Base-by-base conservation (phyloP, 2,113 vertebrate genomes). In the Lepisosteus oculatus region DNA sequence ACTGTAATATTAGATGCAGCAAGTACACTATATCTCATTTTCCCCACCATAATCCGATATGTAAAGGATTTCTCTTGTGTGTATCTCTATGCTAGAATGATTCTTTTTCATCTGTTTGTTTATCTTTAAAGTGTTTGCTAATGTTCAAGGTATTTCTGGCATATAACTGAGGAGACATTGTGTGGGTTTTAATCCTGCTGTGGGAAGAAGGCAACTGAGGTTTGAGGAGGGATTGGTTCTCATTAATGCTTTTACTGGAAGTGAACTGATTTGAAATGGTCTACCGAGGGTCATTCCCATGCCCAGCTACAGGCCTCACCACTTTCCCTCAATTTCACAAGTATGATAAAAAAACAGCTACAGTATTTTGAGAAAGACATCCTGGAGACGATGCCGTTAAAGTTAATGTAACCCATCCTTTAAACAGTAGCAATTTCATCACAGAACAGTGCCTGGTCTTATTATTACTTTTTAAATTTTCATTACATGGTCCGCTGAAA, bases 101-200 rank as follows among this genome's bases (percentile, higher is more conserved):
- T 9, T 51, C 8, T 71, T 44, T 71, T 71, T 71, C n/a, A 29
- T 71, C 62, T 41, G 15, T 69, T 61, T 55, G 59, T 62, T 44
- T 55, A 43, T 44, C 55, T 41, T 17, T 8, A 61, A 65, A 9
- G 15, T n/a, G 62, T 41, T 17, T 8, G 43, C 57, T 67, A 61
- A 72, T 61, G 41, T 43, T 29, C n/a, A 45, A 43, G 12, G 44
- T 29, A 29, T 51, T 15, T 65, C 55, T 43, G 64, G 71, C 55
- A 29, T 11, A 42, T 12, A 14, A 65, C 15, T 6, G 71, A 15
- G 54, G 55, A 14, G 15, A 43, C 15, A 55, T 59, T 67, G 64
- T 44, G 65, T 14, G 3, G 54, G 54, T 14, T 72, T 42, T 61
- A 47, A 67, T 57, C 42, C 57, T 13, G 3, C 55, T 66, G 57